These are phyloP conservation scores for Trichonephila clavipes DNA, from an alignment of 1,140 invertebrate species.

Conservation along the genomic window DNA sequence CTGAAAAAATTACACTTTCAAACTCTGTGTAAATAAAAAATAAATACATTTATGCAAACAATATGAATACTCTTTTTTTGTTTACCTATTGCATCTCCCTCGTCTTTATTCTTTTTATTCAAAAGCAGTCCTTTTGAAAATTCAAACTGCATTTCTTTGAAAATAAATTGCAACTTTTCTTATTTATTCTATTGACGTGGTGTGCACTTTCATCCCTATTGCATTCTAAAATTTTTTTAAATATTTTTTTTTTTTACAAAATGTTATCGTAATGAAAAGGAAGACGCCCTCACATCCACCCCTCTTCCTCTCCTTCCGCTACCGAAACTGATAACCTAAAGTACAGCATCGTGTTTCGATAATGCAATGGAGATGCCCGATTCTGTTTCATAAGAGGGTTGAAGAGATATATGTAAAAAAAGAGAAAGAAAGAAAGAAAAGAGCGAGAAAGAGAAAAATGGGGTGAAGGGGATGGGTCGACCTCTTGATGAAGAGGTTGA, in stretches of 20 bases:
- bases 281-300: constrained; percentile 34
- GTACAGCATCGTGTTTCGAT: constrained; percentile 44
- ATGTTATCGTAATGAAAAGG: constrained; percentile 51
- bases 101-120: background rate
- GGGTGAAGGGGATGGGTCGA: background rate
- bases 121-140: background rate
- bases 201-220: background rate
- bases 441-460: constrained; percentile 7
- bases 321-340: constrained; percentile 30
- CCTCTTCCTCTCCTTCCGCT: background rate
- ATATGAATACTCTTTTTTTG: too few species aligned
- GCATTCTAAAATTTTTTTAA: background rate
- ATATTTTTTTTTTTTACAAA: background rate
- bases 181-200: constrained; percentile 10
- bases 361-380: constrained; percentile 29
- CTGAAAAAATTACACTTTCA: too few species aligned
- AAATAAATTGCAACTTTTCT: constrained; percentile 4
- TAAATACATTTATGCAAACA: too few species aligned
- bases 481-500: constrained; percentile 66
- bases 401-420: constrained; percentile 9
- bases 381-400: constrained; percentile 12
- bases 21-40: too few species aligned
- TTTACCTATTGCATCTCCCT: too few species aligned
- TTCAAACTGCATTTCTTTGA: background rate
- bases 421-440: background rate